Percentiles rank a stretch among this genome's conserved stretches.
Evolutionary conservation across 1,140 invertebrate species (phyloP).

Genomic region (Neuroterus valhalla): DNA sequence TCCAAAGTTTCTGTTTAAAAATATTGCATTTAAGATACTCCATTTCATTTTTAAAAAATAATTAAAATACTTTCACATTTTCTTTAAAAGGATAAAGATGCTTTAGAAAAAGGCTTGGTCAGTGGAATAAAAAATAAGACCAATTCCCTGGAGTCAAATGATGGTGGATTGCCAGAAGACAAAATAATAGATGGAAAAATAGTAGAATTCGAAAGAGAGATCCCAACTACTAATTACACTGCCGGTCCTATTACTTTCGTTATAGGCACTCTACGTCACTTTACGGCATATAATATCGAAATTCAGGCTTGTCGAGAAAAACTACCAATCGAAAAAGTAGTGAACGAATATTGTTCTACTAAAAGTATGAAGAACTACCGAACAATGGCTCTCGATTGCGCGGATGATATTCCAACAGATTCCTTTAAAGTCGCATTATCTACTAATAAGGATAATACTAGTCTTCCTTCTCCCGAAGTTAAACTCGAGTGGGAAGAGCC

Average conservation of each 20-base stretch:
- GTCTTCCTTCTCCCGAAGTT: slow-evolving; percentile 67
- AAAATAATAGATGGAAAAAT: slow-evolving; percentile 53
- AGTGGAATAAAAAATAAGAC: slow-evolving; percentile 11
- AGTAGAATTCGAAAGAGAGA: slow-evolving; percentile 54
- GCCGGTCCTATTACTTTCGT: slow-evolving; percentile 64
- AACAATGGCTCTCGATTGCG: slow-evolving; percentile 70
- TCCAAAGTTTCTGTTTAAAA: background rate
- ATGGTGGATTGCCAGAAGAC: slow-evolving; percentile 31
- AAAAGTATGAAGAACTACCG: slow-evolving; percentile 74
- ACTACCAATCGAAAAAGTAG: slow-evolving; percentile 63
- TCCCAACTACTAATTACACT: slow-evolving; percentile 58
- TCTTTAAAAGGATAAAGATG: slow-evolving; percentile 35
- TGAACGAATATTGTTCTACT: slow-evolving; percentile 66
- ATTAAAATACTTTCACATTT: background rate
- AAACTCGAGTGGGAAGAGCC: slow-evolving; percentile 87
- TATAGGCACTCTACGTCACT: slow-evolving; percentile 82
- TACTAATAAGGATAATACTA: slow-evolving; percentile 64
- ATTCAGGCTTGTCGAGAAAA: slow-evolving; percentile 83
- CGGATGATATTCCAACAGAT: slow-evolving; percentile 77
- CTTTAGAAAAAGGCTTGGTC: background rate
- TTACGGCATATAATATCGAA: slow-evolving; percentile 82
- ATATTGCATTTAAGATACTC: background rate
- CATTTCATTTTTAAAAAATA: background rate
- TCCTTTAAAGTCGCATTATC: slow-evolving; percentile 68
- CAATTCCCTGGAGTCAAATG: background rate